These are phyloP conservation scores for Tyrophagus putrescentiae DNA, from an alignment of 1,140 invertebrate genomes.

Conservation along the genomic window DNA sequence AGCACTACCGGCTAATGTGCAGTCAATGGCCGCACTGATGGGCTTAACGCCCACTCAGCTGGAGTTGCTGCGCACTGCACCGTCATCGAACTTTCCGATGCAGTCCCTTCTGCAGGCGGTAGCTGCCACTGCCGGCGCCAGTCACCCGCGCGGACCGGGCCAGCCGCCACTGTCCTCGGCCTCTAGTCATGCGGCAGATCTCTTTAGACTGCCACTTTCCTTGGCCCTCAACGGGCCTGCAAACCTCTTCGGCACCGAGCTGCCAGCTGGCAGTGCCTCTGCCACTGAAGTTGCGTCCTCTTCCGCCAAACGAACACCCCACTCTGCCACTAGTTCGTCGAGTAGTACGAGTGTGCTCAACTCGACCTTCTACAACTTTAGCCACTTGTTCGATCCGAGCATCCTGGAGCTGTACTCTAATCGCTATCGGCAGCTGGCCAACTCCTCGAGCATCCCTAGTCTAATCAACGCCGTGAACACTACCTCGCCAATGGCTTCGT, in stretches of 20 bases:
- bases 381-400: constrained; percentile 9
- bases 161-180: not conserved
- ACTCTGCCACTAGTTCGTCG: constrained; percentile 7
- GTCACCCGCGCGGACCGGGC: not conserved
- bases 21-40: constrained; percentile 23
- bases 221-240: not conserved
- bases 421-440: not conserved
- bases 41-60: constrained; percentile 27
- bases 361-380: not conserved
- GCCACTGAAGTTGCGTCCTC: not conserved
- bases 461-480: constrained; percentile 9
- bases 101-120: constrained; percentile 14
- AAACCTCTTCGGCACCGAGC: constrained; percentile 33
- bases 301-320: not conserved
- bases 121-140: not conserved
- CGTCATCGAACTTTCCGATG: constrained; percentile 31
- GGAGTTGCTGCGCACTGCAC: constrained; percentile 29
- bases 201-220: constrained; percentile 25
- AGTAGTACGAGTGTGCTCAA: constrained; percentile 26
- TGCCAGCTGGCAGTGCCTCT: constrained; percentile 36
- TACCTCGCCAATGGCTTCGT: constrained; percentile 4
- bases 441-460: not conserved
- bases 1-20: constrained; percentile 18
- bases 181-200: constrained; percentile 22
- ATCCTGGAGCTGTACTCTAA: not conserved